Conservation (phyloP, 2,797 vertebrate genomes). For the Synanceia verrucosa region DNA sequence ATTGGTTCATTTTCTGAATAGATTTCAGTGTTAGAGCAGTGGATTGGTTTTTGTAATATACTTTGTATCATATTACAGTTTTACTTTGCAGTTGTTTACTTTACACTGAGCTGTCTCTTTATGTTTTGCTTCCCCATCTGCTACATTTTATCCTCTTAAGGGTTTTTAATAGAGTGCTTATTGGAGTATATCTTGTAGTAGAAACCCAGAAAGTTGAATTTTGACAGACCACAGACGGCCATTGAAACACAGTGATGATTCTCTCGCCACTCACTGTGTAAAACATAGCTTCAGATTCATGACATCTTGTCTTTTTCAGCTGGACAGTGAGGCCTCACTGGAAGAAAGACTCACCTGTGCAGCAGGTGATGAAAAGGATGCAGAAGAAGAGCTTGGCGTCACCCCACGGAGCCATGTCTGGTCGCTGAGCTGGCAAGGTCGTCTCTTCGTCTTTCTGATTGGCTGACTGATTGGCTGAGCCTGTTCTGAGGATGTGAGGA, state of each 20-base stretch:
- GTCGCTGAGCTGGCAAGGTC: neutral
- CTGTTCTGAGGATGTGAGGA: neutral
- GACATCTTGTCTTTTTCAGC: neutral
- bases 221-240: too few relatives aligned
- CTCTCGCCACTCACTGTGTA: too few relatives aligned
- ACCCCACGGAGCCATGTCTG: slow-evolving; percentile 49
- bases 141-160: neutral
- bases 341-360: slow-evolving; percentile 47
- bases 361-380: slow-evolving; percentile 50
- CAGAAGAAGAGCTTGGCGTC: slow-evolving; percentile 45
- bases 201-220: too few relatives aligned
- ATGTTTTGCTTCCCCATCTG: neutral
- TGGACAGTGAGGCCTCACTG: neutral
- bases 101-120: neutral
- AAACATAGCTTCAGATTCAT: too few relatives aligned
- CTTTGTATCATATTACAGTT: neutral
- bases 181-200: too few relatives aligned
- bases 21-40: neutral
- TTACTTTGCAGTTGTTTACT: too few relatives aligned
- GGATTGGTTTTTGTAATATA: neutral
- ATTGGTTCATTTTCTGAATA: neutral
- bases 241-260: too few relatives aligned
- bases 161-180: neutral
- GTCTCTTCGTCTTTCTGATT: neutral
- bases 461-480: slow-evolving; percentile 2